These are phyloP conservation scores for Hemichromis elongatus DNA, from an alignment of 2,113 vertebrate genomes.

Conservation along the genomic window DNA sequence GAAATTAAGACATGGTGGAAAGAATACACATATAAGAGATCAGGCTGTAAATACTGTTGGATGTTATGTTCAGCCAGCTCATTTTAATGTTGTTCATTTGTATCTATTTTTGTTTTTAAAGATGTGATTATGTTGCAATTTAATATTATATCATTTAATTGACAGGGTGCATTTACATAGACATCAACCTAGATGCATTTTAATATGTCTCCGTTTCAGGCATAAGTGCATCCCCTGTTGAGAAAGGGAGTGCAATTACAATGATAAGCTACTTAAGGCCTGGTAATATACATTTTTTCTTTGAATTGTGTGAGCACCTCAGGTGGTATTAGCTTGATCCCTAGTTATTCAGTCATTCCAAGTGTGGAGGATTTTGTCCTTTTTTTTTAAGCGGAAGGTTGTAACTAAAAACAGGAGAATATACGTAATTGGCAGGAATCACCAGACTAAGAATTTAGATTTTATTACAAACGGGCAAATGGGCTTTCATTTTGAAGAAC, in stretches of 20 bases:
- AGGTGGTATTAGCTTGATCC: slow-evolving; percentile 35
- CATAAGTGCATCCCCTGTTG: neutral
- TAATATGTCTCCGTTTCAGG: slow-evolving; percentile 14
- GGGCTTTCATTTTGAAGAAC: slow-evolving; percentile 41
- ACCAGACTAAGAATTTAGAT: slow-evolving; percentile 21
- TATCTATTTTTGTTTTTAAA: neutral
- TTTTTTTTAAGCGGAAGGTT: neutral
- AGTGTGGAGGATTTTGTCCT: neutral
- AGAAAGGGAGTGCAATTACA: neutral
- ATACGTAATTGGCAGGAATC: slow-evolving; percentile 34
- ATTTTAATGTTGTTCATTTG: neutral
- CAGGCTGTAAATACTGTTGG: neutral
- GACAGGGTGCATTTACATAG: neutral
- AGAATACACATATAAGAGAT: neutral
- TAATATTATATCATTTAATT: neutral
- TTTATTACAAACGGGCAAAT: slow-evolving; percentile 39
- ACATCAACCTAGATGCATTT: neutral
- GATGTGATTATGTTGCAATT: neutral
- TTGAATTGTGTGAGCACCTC: slow-evolving; percentile 12
- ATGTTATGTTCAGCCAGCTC: neutral
- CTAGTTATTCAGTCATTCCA: slow-evolving; percentile 21
- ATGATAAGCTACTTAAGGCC: slow-evolving; percentile 10
- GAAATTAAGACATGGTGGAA: neutral
- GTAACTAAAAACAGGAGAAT: neutral
- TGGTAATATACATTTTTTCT: slow-evolving; percentile 15